These are phyloP conservation scores for Orbicella faveolata DNA, from an alignment of 64 coral and sea anemone genomes.

Conservation along the genomic window DNA sequence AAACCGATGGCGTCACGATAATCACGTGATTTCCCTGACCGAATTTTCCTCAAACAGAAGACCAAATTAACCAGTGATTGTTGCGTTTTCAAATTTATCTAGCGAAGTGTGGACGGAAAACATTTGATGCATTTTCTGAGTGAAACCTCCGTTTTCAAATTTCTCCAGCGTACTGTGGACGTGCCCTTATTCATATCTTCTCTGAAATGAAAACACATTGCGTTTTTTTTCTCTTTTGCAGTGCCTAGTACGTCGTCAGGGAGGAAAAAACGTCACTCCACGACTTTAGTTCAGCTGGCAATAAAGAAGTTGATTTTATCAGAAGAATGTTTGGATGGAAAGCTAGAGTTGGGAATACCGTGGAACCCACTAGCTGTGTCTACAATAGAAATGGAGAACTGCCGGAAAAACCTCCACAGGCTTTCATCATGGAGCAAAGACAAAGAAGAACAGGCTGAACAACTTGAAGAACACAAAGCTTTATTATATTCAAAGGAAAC, in stretches of 20 bases:
- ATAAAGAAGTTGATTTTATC: background rate
- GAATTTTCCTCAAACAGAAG: too few relatives aligned
- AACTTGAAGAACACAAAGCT: background rate
- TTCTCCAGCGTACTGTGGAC: too few relatives aligned
- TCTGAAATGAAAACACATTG: background rate
- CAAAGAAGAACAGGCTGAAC: background rate
- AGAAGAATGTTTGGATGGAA: background rate
- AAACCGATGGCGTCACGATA: too few relatives aligned
- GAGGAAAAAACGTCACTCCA: background rate
- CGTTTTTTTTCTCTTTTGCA: background rate
- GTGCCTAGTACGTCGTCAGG: conserved; percentile 16
- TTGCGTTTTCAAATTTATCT: too few relatives aligned
- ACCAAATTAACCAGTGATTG: too few relatives aligned
- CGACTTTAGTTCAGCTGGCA: conserved; percentile 8
- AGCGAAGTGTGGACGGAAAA: too few relatives aligned
- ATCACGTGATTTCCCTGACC: too few relatives aligned
- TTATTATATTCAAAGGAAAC: background rate
- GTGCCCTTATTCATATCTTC: too few relatives aligned
- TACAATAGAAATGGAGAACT: background rate
- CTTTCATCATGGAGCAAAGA: background rate
- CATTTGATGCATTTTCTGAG: too few relatives aligned
- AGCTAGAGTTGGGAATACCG: conserved; percentile 13
- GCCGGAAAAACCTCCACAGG: background rate
- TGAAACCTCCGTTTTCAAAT: too few relatives aligned
- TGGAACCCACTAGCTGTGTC: conserved; percentile 27